A percentile compares a stretch with the other conserved stretches of the same genome.
phyloP scores from a whole-genome alignment of 1,140 invertebrate genomes.

The Neodiprion virginianus region DNA sequence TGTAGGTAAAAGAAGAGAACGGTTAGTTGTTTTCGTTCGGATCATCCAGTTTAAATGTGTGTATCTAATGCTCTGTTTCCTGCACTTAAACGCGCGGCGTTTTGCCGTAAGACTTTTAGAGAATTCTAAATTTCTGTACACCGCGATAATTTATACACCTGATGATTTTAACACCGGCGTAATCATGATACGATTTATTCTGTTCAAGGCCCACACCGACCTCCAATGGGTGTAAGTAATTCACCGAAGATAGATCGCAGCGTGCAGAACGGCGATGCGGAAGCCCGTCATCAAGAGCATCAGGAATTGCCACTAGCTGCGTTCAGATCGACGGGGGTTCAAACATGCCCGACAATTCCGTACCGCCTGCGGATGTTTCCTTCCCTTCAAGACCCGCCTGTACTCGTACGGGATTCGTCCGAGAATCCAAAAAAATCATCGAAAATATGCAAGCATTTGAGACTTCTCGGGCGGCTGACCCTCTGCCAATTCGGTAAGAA shows the following conservation, averaged over 20 bases:
- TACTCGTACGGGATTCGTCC: slow-evolving; percentile 34
- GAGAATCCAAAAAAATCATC: slow-evolving; percentile 36
- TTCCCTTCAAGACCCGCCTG: slow-evolving; percentile 46
- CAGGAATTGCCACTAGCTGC: slow-evolving; percentile 35
- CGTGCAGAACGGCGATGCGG: slow-evolving; percentile 8
- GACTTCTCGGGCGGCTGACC: slow-evolving; percentile 52
- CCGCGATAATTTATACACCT: no score
- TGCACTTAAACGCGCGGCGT: no score
- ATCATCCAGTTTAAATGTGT: no score
- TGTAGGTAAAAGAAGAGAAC: no score
- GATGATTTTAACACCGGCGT: no score
- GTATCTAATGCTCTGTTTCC: no score
- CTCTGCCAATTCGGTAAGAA: slow-evolving; percentile 55
- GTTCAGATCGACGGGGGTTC: slow-evolving; percentile 54
- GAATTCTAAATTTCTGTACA: no score
- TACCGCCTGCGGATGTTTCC: slow-evolving; percentile 62
- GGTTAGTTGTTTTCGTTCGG: no score
- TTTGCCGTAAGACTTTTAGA: no score
- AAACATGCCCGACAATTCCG: slow-evolving; percentile 56
- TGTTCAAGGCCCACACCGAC: no score
- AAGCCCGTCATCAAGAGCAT: slow-evolving; percentile 36
- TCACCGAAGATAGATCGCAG: background rate
- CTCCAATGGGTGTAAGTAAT: background rate
- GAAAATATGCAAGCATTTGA: slow-evolving; percentile 44
- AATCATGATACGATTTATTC: no score